These are phyloP conservation scores for Hydrochoerus hydrochaeris DNA, from an alignment of 2,113 vertebrate species.

Conservation along the genomic window DNA sequence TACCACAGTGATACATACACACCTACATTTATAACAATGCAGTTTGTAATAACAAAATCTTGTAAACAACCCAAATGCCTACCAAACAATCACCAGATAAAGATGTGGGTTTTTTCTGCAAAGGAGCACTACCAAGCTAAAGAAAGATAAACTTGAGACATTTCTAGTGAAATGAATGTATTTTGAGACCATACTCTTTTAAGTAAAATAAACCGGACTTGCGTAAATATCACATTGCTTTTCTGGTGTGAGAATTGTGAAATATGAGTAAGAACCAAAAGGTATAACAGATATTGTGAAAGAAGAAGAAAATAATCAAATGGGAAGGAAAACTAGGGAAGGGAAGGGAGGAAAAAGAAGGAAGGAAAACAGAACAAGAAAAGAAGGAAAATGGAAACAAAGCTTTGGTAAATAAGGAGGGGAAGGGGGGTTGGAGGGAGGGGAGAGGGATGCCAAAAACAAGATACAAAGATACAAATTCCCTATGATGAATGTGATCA, in stretches of 20 bases:
- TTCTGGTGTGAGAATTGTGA: background rate
- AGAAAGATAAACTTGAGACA: background rate
- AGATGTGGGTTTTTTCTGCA: background rate
- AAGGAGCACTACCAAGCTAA: background rate
- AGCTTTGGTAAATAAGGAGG: background rate
- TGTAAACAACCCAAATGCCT: background rate
- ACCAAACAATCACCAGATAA: background rate
- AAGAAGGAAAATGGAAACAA: background rate
- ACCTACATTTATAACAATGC: background rate
- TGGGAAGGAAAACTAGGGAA: background rate
- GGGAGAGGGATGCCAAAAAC: background rate
- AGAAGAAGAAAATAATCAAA: background rate
- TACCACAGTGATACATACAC: background rate
- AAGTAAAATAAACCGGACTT: background rate
- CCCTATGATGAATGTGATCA: background rate
- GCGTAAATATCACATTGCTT: background rate
- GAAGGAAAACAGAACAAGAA: background rate
- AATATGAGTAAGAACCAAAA: background rate
- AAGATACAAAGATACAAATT: background rate
- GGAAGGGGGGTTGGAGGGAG: background rate
- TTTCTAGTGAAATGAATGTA: background rate
- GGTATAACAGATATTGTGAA: background rate
- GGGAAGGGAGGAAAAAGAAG: background rate
- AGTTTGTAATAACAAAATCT: background rate
- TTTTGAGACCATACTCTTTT: background rate